These are phyloP conservation scores for Malthinus seriepunctatus DNA, from an alignment of 2,888 invertebrate genomes.

Conservation along the genomic window DNA sequence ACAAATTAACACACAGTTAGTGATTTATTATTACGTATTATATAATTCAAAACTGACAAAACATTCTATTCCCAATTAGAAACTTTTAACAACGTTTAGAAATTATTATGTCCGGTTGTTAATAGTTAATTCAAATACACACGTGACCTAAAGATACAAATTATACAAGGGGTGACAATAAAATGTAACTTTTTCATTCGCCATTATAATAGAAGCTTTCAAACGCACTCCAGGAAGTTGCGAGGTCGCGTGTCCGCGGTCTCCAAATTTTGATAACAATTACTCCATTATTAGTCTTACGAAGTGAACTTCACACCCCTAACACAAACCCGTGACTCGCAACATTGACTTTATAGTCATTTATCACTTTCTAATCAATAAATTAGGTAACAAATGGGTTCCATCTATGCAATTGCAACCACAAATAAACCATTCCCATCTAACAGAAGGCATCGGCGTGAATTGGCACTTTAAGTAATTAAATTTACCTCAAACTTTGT, in stretches of 20 bases:
- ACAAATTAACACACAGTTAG: slow-evolving; percentile 1
- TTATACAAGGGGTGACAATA: slow-evolving; percentile 26
- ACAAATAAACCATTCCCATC: slow-evolving; percentile 18
- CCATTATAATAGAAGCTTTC: slow-evolving; percentile 7
- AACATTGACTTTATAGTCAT: slow-evolving; percentile 35
- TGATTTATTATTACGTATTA: not conserved
- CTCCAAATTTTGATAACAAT: slow-evolving; percentile 39
- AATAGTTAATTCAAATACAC: slow-evolving; percentile 35
- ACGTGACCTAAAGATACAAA: slow-evolving; percentile 32
- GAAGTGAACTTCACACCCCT: slow-evolving; percentile 37
- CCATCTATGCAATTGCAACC: slow-evolving; percentile 27
- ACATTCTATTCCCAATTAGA: slow-evolving; percentile 44
- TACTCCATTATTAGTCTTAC: slow-evolving; percentile 40
- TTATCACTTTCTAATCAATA: slow-evolving; percentile 39
- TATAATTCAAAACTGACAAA: slow-evolving; percentile 38
- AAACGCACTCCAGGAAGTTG: slow-evolving; percentile 37
- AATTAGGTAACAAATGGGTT: slow-evolving; percentile 27
- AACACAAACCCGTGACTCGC: slow-evolving; percentile 26
- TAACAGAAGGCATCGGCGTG: slow-evolving; percentile 22
- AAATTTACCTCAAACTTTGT: slow-evolving; percentile 8
- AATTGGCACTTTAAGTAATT: slow-evolving; percentile 27
- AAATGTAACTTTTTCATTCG: slow-evolving; percentile 17
- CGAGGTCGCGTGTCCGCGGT: slow-evolving; percentile 37
- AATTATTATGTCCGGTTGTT: slow-evolving; percentile 41
- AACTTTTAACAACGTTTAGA: slow-evolving; percentile 41